Evolutionary conservation across 2,888 invertebrate genomes (phyloP).

Genomic region (Torymus tubicola): DNA sequence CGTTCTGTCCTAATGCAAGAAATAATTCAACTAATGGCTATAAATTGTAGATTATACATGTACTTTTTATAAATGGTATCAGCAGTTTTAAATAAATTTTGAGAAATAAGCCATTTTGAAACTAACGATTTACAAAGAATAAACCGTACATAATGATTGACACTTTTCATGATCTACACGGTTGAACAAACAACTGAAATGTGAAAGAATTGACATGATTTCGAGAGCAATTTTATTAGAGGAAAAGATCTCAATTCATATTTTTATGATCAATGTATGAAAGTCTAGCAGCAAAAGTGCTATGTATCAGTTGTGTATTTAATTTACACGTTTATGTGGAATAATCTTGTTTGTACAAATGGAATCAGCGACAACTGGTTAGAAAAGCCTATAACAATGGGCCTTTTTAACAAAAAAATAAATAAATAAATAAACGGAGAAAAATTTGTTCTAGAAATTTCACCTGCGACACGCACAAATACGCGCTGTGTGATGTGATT

Average conservation of each 20-base stretch:
- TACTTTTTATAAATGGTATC: constrained; percentile 31
- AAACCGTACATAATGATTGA: constrained; percentile 4
- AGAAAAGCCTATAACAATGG: constrained; percentile 21
- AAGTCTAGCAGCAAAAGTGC: constrained; percentile 32
- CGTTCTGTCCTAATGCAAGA: constrained; percentile 13
- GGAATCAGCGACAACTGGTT: constrained; percentile 25
- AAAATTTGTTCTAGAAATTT: constrained; percentile 48
- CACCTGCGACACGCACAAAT: constrained; percentile 51
- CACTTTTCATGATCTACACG: constrained; percentile 8
- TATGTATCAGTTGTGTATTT: constrained; percentile 47
- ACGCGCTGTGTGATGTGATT: constrained; percentile 53
- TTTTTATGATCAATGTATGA: constrained; percentile 37
- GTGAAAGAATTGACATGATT: constrained; percentile 4
- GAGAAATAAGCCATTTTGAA: constrained; percentile 19
- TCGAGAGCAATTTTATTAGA: constrained; percentile 5
- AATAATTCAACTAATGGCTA: constrained; percentile 31
- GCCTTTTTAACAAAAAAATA: constrained; percentile 19
- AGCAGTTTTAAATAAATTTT: constrained; percentile 16
- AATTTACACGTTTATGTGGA: constrained; percentile 46
- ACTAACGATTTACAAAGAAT: not conserved
- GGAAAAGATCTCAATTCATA: constrained; percentile 34
- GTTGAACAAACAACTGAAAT: constrained; percentile 9
- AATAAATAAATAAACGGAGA: no score
- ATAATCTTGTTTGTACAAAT: constrained; percentile 43
- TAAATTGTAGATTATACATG: constrained; percentile 34